Evolutionary conservation across 1,140 invertebrate species (phyloP), one percentile per base, ranked within the genome.

Genomic region (Danaus plexippus): DNA sequence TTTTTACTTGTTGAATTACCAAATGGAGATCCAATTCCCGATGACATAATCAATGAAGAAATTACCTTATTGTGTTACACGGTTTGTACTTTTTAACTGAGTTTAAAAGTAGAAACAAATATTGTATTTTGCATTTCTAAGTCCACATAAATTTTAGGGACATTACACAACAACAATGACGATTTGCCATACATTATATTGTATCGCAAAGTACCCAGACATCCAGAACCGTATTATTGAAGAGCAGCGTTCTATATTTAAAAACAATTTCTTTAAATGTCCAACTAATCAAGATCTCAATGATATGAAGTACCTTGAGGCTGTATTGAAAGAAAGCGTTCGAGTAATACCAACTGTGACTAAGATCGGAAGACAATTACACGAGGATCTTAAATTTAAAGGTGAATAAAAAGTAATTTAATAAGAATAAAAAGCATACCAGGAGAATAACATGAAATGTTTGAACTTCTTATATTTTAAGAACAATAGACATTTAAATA

Each of bases 221-320:
- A 62, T 71, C 9, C 71, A 71, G 52, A 47, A 67, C n/a, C 67
- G 63, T 60, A 67, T 69, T n/a, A 45, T 71, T n/a, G 69, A 74
- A 55, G 69, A 74, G 48, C 71, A 74, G 59, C 32, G 47, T 13
- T 48, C 58, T 10, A 59, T 74, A 15, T 67, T 66, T 43, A 62
- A 66, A 9, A 48, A 61, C 9, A 51, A 71, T 11, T 61, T 73
- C 9, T 41, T 45, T 12, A 71, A 59, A 44, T 64, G 62, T 42
- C 59, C 71, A 9, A 67, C 69, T 3, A 65, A 53, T 12, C 43
- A 70, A 1, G 62, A 72, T 9, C 47, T 74, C 9, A 66, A 57
- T 43, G 52, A 74, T 52, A 74, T 74, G 72, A 74, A 74, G 54
- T 74, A 74, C 48, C 56, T 74, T 0, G 72, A 74, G 61, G 69